Evolutionary conservation across 2,797 vertebrate species (phyloP).

Genomic region (Chaetodon trifasciatus): DNA sequence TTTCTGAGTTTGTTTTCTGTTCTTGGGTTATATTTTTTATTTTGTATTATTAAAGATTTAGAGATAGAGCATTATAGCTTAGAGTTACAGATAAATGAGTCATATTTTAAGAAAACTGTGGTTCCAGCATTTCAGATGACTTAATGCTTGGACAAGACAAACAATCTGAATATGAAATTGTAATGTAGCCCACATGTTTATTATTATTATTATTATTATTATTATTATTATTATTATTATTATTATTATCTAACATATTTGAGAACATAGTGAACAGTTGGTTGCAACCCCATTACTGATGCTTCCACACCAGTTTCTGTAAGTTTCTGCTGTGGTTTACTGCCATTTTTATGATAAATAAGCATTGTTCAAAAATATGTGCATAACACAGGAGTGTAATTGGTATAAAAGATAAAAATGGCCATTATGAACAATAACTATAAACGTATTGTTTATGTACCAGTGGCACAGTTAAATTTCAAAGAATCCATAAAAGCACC

Average conservation of each 20-base stretch:
- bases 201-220: too few relatives aligned
- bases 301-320: not conserved
- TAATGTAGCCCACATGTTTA: not conserved
- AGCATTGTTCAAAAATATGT: not conserved
- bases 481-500: not conserved
- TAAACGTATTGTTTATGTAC: not conserved
- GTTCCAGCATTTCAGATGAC: not conserved
- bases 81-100: too few relatives aligned
- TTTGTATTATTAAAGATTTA: not conserved
- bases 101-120: not conserved
- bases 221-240: too few relatives aligned
- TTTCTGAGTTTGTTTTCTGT: not conserved
- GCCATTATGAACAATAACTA: not conserved
- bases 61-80: not conserved
- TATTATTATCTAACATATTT: not conserved
- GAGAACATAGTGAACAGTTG: not conserved
- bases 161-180: not conserved
- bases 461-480: not conserved
- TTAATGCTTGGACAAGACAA: not conserved
- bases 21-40: not conserved
- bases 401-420: not conserved
- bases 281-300: not conserved
- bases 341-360: not conserved
- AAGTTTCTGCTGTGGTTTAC: not conserved
- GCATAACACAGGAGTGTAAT: not conserved